These are phyloP conservation scores for Panthera tigris DNA, from an alignment of 2,113 vertebrate genomes.

Conservation along the genomic window DNA sequence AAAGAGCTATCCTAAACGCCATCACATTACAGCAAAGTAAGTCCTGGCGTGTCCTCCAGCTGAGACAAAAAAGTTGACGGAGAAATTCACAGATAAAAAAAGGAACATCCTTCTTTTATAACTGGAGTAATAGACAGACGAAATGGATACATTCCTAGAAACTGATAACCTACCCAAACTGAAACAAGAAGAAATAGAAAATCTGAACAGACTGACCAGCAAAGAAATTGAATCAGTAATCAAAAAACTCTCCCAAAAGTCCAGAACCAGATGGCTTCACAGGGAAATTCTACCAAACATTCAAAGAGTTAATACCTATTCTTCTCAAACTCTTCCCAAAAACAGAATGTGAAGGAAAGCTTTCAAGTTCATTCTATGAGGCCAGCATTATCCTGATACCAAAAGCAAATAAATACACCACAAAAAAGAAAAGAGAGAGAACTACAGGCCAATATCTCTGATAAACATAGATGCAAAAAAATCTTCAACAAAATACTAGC, in stretches of 20 bases:
- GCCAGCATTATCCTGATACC: not conserved
- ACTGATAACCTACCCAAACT: not conserved
- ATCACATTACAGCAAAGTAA: not conserved
- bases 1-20: not conserved
- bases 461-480: not conserved
- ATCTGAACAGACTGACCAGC: not conserved
- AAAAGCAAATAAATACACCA: not conserved
- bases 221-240: not conserved
- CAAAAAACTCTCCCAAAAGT: not conserved
- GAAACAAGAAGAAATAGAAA: not conserved
- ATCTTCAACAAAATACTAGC: not conserved
- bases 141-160: not conserved
- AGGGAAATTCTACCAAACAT: not conserved
- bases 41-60: rapidly evolving
- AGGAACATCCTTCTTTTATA: not conserved
- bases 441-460: not conserved
- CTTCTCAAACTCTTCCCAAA: not conserved
- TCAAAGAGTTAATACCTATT: not conserved
- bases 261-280: not conserved
- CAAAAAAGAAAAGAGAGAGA: not conserved
- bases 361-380: not conserved
- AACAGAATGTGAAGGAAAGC: not conserved
- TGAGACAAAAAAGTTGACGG: not conserved
- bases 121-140: not conserved
- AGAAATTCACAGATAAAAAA: not conserved